Conservation (phyloP, 2,888 invertebrate species). For the Psococerastis gibbosa region DNA sequence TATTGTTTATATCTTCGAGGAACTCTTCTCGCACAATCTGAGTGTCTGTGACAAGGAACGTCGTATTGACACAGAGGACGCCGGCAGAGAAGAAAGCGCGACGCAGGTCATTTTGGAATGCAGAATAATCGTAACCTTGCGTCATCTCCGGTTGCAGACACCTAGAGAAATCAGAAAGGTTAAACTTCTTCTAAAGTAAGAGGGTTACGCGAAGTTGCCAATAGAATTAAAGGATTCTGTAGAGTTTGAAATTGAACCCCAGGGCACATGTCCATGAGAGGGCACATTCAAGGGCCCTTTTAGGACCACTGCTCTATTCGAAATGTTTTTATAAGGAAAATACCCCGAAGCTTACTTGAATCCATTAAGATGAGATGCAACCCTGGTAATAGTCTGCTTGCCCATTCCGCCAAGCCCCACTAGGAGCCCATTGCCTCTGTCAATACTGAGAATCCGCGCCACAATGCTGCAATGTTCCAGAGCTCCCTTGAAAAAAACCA, state of each 20-base stretch:
- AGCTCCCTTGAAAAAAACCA: conserved; percentile 78
- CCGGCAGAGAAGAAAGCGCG: conserved; percentile 65
- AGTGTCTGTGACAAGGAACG: conserved; percentile 76
- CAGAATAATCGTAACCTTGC: conserved; percentile 59
- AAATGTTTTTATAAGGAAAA: too few relatives aligned
- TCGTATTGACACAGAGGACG: conserved; percentile 48
- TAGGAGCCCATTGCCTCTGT: conserved; percentile 73
- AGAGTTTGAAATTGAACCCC: too few relatives aligned
- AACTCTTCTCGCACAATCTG: conserved; percentile 83
- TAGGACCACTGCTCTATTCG: too few relatives aligned
- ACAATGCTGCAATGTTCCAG: conserved; percentile 74
- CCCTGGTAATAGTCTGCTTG: conserved; percentile 65
- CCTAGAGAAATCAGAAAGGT: conserved; percentile 25
- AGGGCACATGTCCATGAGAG: too few relatives aligned
- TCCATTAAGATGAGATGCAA: conserved; percentile 68
- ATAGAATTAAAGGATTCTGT: not conserved
- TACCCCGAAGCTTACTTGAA: too few relatives aligned
- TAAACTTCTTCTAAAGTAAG: not conserved
- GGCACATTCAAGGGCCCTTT: too few relatives aligned
- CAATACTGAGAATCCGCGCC: conserved; percentile 63
- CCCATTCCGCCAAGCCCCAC: conserved; percentile 85
- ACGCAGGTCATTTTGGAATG: conserved; percentile 73
- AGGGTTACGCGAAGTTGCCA: not conserved
- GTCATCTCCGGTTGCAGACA: conserved; percentile 78
- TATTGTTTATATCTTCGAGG: conserved; percentile 79